Base-by-base conservation (phyloP, 2,797 vertebrate species). In the Galaxias olidus region DNA sequence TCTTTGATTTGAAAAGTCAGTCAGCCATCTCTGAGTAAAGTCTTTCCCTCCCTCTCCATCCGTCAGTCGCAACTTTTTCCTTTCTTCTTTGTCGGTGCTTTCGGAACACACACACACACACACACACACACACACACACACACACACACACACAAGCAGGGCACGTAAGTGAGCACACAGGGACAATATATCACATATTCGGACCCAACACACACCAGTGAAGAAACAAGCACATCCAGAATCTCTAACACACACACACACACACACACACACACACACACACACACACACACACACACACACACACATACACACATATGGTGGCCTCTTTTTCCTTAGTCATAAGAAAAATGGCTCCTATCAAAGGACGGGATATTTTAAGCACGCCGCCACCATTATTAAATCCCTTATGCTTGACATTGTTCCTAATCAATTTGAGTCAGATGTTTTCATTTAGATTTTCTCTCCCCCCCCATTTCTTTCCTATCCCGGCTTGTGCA, bases 371-470 rank as follows among this genome's bases (percentile, higher is more conserved):
- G 84, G 79, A 84, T 87, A 88, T 87, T 87, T 78, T 87, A 77
- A 87, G 84, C 88, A 79, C 83, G 78, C 84, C 63, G 65, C 63
- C 74, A 80, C 79, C 66, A 73, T 82, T 82, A 80, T 85, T 82
- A 79, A 74, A 73, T 75, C 63, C 69, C 65, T 66, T 81, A 78
- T 86, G 84, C 79, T 67, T 77, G 88, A 83, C 79, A 84, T 87
- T 87, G 89, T 91, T 87, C 81, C 82, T 84, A 87, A 88, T 89
- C 86, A 90, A 88, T 90, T 86, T 72, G 83, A 92, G 90, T 93
- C 91, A 91, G 89, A 90, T 93, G 91, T 89, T 92, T 93, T 90
- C 86, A 83, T 88, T 91, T 92, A 89, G 85, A 88, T 87, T 69
- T 86, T 80, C 89, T 88, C 86, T 73, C 78, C 81, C 75, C 79